Evolutionary conservation across 2,797 vertebrate genomes (phyloP), one percentile per base, ranked within the genome.

Genomic region (Xenops minutus): DNA sequence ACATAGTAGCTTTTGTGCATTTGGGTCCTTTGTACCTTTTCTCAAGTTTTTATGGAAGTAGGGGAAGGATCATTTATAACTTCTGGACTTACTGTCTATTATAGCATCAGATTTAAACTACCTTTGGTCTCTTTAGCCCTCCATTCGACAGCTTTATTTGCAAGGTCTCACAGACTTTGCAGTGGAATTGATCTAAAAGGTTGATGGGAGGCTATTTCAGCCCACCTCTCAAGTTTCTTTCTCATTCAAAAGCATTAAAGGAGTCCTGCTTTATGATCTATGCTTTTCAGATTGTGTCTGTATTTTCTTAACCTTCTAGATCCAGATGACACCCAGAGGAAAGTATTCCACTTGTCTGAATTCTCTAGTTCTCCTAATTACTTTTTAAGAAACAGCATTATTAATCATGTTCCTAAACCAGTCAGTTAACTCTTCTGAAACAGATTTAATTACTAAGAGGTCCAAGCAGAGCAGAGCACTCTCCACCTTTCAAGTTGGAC

Each of bases 391-490:
- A 95, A 81, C 54, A 75, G 23, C 27, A 67, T 84, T 92, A 80
- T 92, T 88, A 92, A 88, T 89, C 89, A 75, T 54, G 46, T 86
- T 83, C 69, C 55, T 88, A 73, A 96, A 95, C 2, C 73, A 91
- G 41, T 30, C 59, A 7, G 73, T 86, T 86, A 89, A 88, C 34
- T 83, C 69, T 88, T 90, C 72, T 48, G 44, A 95, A 92, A 93
- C 32, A 92, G 79, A 93, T 95, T 94, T 95, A 90, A 95, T 94
- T 94, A 90, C 83, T 64, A 76, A 73, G 90, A 78, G 20, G 76
- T 84, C 88, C 85, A 93, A 93, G 93, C 6, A 92, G 77, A 89
- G 56, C 61, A 91, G 44, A 94, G 62, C 43, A 79, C 62, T 82
- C 44, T 92, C 32, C 56, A 73, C 83, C 73, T 95, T 77, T 90